Base-by-base conservation (phyloP, 2,797 vertebrate genomes). In the Lacerta viridis region DNA sequence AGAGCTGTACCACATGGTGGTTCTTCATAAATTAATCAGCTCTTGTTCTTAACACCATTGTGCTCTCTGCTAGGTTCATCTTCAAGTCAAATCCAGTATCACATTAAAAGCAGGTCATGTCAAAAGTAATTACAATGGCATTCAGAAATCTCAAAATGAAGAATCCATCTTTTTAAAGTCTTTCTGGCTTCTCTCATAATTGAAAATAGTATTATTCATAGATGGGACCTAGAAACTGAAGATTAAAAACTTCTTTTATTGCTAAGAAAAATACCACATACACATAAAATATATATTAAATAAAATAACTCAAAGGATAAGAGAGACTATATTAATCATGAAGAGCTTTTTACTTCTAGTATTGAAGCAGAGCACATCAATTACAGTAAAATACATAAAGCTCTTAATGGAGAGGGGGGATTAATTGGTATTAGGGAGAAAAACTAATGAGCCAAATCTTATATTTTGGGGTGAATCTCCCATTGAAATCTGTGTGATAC, bases 181-280 rank as follows among this genome's bases (percentile, higher is more conserved):
- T 13, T 71, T 36, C 1, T 1, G 61, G 50, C 86, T 46, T 69
- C 87, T 61, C 0, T 1, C 17, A 68, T 11, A 80, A 75, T 46
- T 41, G 15, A 89, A 93, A 91, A 46, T 27, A 77, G 5, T 86
- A 91, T 88, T 89, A 71, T 90, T 90, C 86, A 33, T 83, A 20
- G 39, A 68, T 36, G 72, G 82, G 20, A 92, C 68, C 29, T 64
- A 46, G 11, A 84, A 91, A 91, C 0, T 10, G 3, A 46, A 87
- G 3, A 91, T 43, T 89, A 86, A 91, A 80, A 1, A 43, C 7
- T 36, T 3, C 3, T 84, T 88, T 93, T 81, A 83, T 75, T 8
- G 41, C 33, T 78, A 33, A 61, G 1, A 17, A 61, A 91, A 81
- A 90, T 55, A 23, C 68, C 87, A 41, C 1, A 43, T 74, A 83